Conservation (phyloP, 2,888 invertebrate genomes). For the Pterostichus madidus region DNA sequence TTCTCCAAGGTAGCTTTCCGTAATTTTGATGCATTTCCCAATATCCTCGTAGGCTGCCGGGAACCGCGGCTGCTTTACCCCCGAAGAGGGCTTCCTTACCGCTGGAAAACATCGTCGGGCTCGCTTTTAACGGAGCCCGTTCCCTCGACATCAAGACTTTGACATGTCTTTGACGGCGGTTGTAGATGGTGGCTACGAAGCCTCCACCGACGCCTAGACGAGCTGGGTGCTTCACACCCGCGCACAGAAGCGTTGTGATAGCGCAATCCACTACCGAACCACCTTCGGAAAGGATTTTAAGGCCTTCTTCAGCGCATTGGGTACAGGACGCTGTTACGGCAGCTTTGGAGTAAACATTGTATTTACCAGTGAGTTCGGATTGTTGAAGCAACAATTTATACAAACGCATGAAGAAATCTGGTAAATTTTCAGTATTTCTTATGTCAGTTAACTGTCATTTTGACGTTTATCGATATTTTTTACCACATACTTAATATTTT, state of each 20-base stretch:
- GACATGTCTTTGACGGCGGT: constrained; percentile 79
- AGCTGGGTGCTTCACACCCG: constrained; percentile 89
- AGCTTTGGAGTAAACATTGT: constrained; percentile 14
- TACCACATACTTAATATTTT: too few relatives aligned
- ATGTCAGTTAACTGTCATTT: too few relatives aligned
- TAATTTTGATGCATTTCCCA: constrained; percentile 85
- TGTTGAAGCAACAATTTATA: too few relatives aligned
- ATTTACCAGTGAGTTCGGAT: not conserved
- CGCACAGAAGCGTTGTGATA: constrained; percentile 89
- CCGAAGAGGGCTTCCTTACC: constrained; percentile 73
- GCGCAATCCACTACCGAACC: constrained; percentile 91
- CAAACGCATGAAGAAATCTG: too few relatives aligned
- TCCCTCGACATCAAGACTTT: constrained; percentile 87
- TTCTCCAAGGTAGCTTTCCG: constrained; percentile 87
- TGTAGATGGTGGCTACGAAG: constrained; percentile 89
- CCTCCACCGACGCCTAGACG: constrained; percentile 93
- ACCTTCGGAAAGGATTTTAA: constrained; percentile 82
- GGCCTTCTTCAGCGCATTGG: constrained; percentile 28
- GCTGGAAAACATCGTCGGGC: constrained; percentile 83
- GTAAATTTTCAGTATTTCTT: too few relatives aligned
- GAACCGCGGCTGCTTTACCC: constrained; percentile 88
- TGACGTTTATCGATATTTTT: too few relatives aligned
- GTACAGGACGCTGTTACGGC: constrained; percentile 35
- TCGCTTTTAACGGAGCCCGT: constrained; percentile 84
- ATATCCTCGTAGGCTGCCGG: constrained; percentile 92